Evolutionary conservation across 1,140 invertebrate species (phyloP), one percentile per base, ranked within the genome.

Genomic region (Pogonus chalceus): DNA sequence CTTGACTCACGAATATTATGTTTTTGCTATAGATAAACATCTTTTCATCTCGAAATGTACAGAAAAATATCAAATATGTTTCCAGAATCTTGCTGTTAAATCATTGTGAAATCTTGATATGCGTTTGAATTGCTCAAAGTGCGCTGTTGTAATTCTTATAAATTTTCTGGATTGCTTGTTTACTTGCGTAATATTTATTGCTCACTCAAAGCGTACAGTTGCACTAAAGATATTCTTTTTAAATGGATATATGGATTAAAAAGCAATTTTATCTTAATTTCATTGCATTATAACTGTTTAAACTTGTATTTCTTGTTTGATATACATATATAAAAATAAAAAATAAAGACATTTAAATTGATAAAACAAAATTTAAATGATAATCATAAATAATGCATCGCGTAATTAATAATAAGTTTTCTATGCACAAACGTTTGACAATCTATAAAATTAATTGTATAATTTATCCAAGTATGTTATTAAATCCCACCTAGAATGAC

Each of bases 1-100:
- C 37, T 43, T 18, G 18, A 43, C 37, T 43, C 37, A 43, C 37
- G 37, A 43, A 43, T 43, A 43, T 43, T 43, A 43, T 43, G 37
- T 43, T 43, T 43, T 9, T 18, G 37, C 18, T 43, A 43, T 43
- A 10, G 37, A 43, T 43, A 43, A 43, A 43, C 37, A 43, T 43
- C 37, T 43, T 12, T 43, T 43, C 37, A 43, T 43, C 37, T 43
- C 37, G 37, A 18, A 18, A 43, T 10, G 9, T 43, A 16, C 37
- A 43, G 7, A 18, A 43, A 43, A 43, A 43, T 43, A 18, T 43
- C 37, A 12, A 43, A 18, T 12, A 43, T 12, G 9, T 43, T 43
- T 12, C 37, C 37, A 43, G 37, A 43, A 43, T 43, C 37, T 12
- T 43, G 37, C 7, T 43, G 18, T 4, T 43, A 43, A 43, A 43